Base-by-base conservation (phyloP, 2,797 vertebrate species). In the Leuciscus waleckii region DNA sequence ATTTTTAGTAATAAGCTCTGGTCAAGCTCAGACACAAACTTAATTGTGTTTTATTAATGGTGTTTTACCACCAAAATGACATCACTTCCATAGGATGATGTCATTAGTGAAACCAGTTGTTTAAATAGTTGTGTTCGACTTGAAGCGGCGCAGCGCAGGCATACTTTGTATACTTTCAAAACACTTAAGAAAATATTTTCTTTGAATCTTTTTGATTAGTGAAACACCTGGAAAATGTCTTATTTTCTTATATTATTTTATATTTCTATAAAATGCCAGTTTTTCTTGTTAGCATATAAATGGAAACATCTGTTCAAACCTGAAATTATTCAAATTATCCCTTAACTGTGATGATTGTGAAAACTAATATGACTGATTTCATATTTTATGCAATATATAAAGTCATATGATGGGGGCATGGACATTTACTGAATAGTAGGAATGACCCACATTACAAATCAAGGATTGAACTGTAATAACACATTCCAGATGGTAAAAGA, bases 401-500 rank as follows among this genome's bases (percentile, higher is more conserved):
- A 26, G 8, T 1, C 54, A 61, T 78, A 58, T 6, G 54, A 61
- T 19, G 21, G 54, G 14, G 9, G 41, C 37, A 63, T 78, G 37
- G n/a, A 43, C 23, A 63, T 78, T 61, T 78, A 7, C 37, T 78
- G 37, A 41, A 58, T 14, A 2, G 35, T 4, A 43, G 56, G n/a
- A 78, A 26, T 78, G 54, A 41, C 16, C 56, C 35, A 63, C n/a
- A 63, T 78, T 41, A 19, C 56, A 43, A 41, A 78, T 43, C 56
- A 43, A 78, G 37, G 10, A 43, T 56, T 78, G 37, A 71, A 19
- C 76, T 11, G 56, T n/a, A 63, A 26, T n/a, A 78, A 61, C 5
- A 41, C 37, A 78, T 14, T 58, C 37, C 75, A 61, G 75, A 63
- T 63, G 54, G 56, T 78, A 41, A 63, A 78, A 78, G 37, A 58